Base-by-base conservation (phyloP, 2,113 vertebrate species). In the Thomomys bottae region DNA sequence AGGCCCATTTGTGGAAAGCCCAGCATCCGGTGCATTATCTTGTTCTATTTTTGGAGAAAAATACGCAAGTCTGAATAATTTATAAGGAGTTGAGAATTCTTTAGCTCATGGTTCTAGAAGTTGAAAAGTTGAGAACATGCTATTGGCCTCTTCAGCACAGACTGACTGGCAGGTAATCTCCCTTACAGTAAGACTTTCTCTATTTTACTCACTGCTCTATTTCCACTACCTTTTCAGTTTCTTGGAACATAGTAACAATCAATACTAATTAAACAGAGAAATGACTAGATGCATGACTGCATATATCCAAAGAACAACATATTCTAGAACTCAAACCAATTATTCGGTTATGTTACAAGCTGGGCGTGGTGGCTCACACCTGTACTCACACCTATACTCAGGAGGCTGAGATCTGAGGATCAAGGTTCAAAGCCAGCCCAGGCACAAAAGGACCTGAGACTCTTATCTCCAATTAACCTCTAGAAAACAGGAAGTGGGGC, bases 271-370 rank as follows among this genome's bases (percentile, higher is more conserved):
- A 42, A 67, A 24, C 82, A n/a, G 17, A 17, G 88, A 28, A 26
- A 84, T 70, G 34, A 70, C 61, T 66, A 42, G 59, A 75, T 42
- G 61, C 68, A 64, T 42, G 71, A 30, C 40, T 72, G 67, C 70
- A 34, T 83, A 68, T 90, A 70, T 64, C 57, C 75, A 68, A 68
- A 36, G 26, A 75, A 4, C 8, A 45, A 91, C 54, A 76, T 45
- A 34, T 82, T 91, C 34, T 66, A 38, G 61, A 87, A 82, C 30
- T 76, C 38, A 75, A 88, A 92, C 76, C 12, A 84, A 64, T 57
- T 92, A 38, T 57, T 77, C 34, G 82, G 64, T 86, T n/a, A n/a
- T n/a, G n/a, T n/a, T n/a, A n/a, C n/a, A n/a, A n/a, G n/a, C n/a
- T n/a, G n/a, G n/a, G n/a, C n/a, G n/a, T n/a, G n/a, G n/a, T n/a